phyloP scores from a whole-genome alignment of 2,113 vertebrate genomes.

The Nesoenas mayeri region DNA sequence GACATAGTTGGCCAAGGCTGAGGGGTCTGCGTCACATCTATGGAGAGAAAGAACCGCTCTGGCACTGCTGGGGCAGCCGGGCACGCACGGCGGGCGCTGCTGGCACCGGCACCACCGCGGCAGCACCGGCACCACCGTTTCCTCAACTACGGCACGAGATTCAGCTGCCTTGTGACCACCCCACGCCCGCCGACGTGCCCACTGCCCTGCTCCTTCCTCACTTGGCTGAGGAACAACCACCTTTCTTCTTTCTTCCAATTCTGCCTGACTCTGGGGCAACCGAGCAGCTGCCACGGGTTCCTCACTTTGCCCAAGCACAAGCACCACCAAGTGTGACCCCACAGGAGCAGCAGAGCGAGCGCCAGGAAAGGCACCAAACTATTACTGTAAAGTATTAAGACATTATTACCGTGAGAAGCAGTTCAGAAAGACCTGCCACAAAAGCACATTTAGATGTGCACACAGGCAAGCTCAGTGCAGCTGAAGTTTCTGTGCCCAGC shows the following conservation, averaged over 20 bases:
- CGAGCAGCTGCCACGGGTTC: background rate
- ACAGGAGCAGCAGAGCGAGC: background rate
- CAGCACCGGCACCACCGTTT: accelerated
- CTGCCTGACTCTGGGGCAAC: background rate
- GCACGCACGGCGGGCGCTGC: no score
- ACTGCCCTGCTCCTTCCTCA: background rate
- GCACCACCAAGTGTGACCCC: accelerated
- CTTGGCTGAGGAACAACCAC: background rate
- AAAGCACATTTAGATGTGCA: background rate
- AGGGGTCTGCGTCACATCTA: slow-evolving; percentile 98
- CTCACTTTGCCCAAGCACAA: background rate
- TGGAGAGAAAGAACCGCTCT: background rate
- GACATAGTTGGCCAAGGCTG: slow-evolving; percentile 98
- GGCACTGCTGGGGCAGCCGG: background rate
- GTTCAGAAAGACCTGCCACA: background rate
- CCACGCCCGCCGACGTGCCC: background rate
- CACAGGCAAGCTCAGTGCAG: accelerated
- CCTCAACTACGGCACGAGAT: background rate
- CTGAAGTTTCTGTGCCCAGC: background rate
- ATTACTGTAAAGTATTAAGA: background rate
- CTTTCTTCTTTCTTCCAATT: background rate
- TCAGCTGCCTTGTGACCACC: background rate
- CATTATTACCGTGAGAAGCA: background rate
- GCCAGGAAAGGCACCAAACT: background rate
- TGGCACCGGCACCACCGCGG: no score